A percentile compares a stretch with the other conserved stretches of the same genome.
Evolutionary conservation across 2,888 invertebrate genomes (phyloP).

Genomic region (Atherix ibis): DNA sequence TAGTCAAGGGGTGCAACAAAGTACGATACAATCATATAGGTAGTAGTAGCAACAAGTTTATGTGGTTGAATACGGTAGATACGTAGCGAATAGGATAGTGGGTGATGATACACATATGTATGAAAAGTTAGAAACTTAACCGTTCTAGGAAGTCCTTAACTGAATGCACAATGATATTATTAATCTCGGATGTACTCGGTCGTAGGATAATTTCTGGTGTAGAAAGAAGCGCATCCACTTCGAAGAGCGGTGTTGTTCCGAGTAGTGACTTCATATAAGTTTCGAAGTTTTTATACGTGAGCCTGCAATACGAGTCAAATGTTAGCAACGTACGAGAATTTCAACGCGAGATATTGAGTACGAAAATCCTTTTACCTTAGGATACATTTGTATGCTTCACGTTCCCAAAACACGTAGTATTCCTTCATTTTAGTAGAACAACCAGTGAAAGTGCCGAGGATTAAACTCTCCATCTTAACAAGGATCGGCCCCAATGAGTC

Average conservation of each 20-base stretch:
- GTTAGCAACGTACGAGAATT: too few relatives aligned
- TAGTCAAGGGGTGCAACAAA: too few relatives aligned
- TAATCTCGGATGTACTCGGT: conserved; percentile 61
- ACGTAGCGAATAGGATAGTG: too few relatives aligned
- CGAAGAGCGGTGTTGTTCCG: conserved; percentile 47
- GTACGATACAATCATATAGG: too few relatives aligned
- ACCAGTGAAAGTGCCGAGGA: conserved; percentile 65
- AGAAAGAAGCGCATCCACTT: conserved; percentile 59
- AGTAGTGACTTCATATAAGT: conserved; percentile 44
- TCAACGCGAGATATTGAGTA: not conserved
- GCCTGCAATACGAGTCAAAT: conserved; percentile 25
- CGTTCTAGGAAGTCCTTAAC: conserved; percentile 62
- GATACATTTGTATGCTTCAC: conserved; percentile 53
- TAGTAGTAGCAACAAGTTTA: too few relatives aligned
- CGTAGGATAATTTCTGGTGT: conserved; percentile 60
- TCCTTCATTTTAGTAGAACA: conserved; percentile 52
- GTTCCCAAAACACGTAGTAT: conserved; percentile 73
- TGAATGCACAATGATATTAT: conserved; percentile 56
- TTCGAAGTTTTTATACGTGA: conserved; percentile 55
- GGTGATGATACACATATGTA: too few relatives aligned
- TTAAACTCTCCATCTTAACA: conserved; percentile 71
- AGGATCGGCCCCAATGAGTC: conserved; percentile 66
- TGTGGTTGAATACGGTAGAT: too few relatives aligned
- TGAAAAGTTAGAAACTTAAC: conserved; percentile 27
- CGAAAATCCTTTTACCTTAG: conserved; percentile 33